Evolutionary conservation across 2,888 invertebrate species (phyloP).

Genomic region (Hoplodrina blanda): DNA sequence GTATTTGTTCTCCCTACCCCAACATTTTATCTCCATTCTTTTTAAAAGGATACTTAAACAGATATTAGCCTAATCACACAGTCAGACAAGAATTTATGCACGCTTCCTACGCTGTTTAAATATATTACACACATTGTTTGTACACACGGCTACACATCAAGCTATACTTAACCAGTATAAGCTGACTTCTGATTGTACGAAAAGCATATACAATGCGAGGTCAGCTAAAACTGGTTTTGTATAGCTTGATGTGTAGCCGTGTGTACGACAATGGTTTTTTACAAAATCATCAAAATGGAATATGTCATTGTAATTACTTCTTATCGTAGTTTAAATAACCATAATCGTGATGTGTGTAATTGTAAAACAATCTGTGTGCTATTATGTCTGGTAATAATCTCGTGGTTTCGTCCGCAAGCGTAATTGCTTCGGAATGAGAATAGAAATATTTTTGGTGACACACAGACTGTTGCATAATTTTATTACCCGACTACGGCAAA

Average conservation of each 20-base stretch:
- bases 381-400: constrained; percentile 61
- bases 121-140: constrained; percentile 34
- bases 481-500: no score
- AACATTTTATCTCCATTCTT: constrained; percentile 8
- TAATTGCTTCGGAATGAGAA: constrained; percentile 51
- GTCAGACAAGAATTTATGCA: constrained; percentile 8
- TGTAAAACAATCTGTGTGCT: constrained; percentile 63
- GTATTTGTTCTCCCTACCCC: constrained; percentile 5
- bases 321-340: constrained; percentile 65
- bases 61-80: constrained; percentile 7
- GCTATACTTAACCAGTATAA: no score
- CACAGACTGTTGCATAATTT: constrained; percentile 33
- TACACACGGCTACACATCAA: no score
- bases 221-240: no score
- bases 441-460: constrained; percentile 53
- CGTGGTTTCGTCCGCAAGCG: constrained; percentile 36
- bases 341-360: constrained; percentile 63
- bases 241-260: no score
- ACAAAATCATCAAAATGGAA: constrained; percentile 59
- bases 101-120: constrained; percentile 27
- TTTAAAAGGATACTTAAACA: constrained; percentile 18
- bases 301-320: constrained; percentile 62
- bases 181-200: no score
- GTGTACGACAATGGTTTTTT: constrained; percentile 51
- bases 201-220: no score